phyloP scores from a whole-genome alignment of 2,888 invertebrate species.

The Griposia aprilina region DNA sequence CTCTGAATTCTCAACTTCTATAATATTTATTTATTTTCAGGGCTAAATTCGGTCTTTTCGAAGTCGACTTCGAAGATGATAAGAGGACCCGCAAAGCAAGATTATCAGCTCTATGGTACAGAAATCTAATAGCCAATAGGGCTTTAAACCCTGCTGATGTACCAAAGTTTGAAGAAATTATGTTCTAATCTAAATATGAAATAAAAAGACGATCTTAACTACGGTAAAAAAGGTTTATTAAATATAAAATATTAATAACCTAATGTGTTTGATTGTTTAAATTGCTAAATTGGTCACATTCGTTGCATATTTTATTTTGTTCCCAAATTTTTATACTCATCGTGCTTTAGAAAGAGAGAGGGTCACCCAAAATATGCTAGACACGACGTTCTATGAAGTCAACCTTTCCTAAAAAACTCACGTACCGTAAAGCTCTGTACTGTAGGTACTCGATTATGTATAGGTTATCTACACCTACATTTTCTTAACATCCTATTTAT shows the following conservation, averaged over 20 bases:
- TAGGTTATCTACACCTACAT: not conserved
- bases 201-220: not conserved
- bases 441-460: not conserved
- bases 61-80: constrained; percentile 78
- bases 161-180: constrained; percentile 64
- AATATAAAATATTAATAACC: not conserved
- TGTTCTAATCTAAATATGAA: constrained; percentile 63
- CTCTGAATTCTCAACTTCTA: not conserved
- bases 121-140: constrained; percentile 71
- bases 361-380: not conserved
- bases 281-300: not conserved
- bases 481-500: not conserved
- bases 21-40: constrained; percentile 69
- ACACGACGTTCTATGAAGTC: not conserved
- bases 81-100: constrained; percentile 73
- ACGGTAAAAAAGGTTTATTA: not conserved
- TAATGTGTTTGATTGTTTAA: not conserved
- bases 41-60: constrained; percentile 82
- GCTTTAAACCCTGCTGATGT: constrained; percentile 68
- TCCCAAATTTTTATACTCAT: not conserved
- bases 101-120: constrained; percentile 80
- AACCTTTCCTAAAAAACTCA: not conserved
- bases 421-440: too few species aligned
- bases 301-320: not conserved
- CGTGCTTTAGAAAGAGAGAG: not conserved